These are phyloP conservation scores for Melitaea athalia DNA, from an alignment of 2,888 invertebrate genomes.

Conservation along the genomic window DNA sequence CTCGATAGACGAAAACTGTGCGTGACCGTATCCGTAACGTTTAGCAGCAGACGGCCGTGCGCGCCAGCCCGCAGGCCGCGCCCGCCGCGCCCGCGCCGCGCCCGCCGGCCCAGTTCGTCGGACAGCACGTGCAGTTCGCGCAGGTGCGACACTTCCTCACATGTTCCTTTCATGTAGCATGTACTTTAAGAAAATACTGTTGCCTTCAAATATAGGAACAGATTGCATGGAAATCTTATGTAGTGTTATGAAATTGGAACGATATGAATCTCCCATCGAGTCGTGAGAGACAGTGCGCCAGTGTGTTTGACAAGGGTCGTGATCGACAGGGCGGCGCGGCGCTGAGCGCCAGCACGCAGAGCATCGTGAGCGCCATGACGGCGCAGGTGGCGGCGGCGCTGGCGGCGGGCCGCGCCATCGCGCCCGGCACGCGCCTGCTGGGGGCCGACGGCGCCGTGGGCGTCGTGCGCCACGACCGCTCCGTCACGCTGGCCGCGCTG, in stretches of 20 bases:
- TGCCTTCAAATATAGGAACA: too few relatives aligned
- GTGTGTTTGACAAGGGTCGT: too few relatives aligned
- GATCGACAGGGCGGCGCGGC: slow-evolving; percentile 50
- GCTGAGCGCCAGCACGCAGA: slow-evolving; percentile 54
- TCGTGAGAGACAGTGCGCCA: too few relatives aligned
- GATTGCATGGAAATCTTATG: too few relatives aligned
- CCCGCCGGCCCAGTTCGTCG: slow-evolving; percentile 66
- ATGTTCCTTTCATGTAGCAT: too few relatives aligned
- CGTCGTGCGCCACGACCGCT: slow-evolving; percentile 85
- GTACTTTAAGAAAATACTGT: too few relatives aligned
- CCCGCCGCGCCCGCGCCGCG: slow-evolving; percentile 55
- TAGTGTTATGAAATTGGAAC: too few relatives aligned
- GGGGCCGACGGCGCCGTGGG: slow-evolving; percentile 85
- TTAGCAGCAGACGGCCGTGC: slow-evolving; percentile 29
- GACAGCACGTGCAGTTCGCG: slow-evolving; percentile 68
- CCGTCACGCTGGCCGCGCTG: slow-evolving; percentile 80
- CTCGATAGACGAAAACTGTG: too few relatives aligned
- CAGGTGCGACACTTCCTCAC: slow-evolving; percentile 53
- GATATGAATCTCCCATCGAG: too few relatives aligned
- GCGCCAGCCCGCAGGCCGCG: slow-evolving; percentile 26
- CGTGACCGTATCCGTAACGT: too few relatives aligned
- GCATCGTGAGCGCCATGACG: slow-evolving; percentile 77
- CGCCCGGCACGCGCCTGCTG: slow-evolving; percentile 75
- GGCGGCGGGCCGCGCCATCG: slow-evolving; percentile 81
- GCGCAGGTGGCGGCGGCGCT: slow-evolving; percentile 85